Evolutionary conservation across 1,140 invertebrate species (phyloP).

Genomic region (Druon quercuslanigerum): DNA sequence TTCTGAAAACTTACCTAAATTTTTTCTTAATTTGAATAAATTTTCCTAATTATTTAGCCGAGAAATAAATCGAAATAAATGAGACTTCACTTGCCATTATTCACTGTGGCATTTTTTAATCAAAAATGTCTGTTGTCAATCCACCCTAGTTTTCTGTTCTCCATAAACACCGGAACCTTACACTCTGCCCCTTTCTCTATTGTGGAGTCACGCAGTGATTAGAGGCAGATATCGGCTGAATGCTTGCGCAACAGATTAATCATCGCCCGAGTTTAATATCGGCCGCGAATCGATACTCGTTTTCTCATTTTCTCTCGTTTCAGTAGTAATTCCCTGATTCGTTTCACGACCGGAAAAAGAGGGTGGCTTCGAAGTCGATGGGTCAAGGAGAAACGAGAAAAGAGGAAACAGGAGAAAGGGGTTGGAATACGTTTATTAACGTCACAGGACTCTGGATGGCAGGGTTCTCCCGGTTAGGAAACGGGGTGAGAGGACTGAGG

Average conservation of each 20-base stretch:
- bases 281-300: constrained; percentile 40
- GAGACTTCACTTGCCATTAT: too few relatives aligned
- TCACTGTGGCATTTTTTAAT: too few relatives aligned
- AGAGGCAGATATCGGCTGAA: neutral
- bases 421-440: constrained; percentile 11
- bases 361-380: neutral
- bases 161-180: too few relatives aligned
- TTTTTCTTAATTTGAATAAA: too few relatives aligned
- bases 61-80: too few relatives aligned
- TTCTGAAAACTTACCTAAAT: too few relatives aligned
- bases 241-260: constrained; percentile 53
- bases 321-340: constrained; percentile 12
- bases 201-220: too few relatives aligned
- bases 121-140: too few relatives aligned
- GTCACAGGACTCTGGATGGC: neutral
- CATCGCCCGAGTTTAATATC: constrained; percentile 63
- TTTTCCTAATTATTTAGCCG: too few relatives aligned
- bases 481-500: neutral
- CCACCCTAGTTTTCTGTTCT: too few relatives aligned
- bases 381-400: neutral
- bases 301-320: neutral
- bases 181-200: too few relatives aligned
- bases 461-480: neutral
- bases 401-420: neutral
- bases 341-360: neutral